These are phyloP conservation scores for Gymnoscopelus microlampas DNA, from an alignment of 2,797 vertebrate species.

Conservation along the genomic window DNA sequence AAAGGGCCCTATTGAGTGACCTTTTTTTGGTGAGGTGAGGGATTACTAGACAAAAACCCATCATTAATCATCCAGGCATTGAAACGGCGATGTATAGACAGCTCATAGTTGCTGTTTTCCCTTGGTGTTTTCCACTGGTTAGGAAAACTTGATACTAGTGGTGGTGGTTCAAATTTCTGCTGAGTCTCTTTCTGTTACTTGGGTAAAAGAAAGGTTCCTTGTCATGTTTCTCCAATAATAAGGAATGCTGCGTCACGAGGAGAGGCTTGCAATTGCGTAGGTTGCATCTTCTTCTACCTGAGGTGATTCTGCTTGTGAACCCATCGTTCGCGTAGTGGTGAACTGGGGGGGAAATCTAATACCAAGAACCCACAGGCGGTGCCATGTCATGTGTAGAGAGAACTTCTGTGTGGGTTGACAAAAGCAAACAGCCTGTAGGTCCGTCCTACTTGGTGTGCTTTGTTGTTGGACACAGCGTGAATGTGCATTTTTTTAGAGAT, in stretches of 20 bases:
- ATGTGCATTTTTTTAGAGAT: slow-evolving; percentile 19
- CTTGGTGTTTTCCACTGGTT: slow-evolving; percentile 42
- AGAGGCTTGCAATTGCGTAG: slow-evolving; percentile 38
- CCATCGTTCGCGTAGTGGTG: slow-evolving; percentile 6
- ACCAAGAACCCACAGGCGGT: slow-evolving; percentile 54
- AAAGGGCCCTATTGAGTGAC: slow-evolving; percentile 56
- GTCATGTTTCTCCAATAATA: slow-evolving; percentile 48
- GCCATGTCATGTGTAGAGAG: slow-evolving; percentile 54
- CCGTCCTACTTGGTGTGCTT: slow-evolving; percentile 43
- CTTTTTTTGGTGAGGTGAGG: slow-evolving; percentile 40
- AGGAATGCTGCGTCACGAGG: slow-evolving; percentile 50
- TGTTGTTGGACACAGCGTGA: slow-evolving; percentile 39
- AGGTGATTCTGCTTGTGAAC: slow-evolving; percentile 47
- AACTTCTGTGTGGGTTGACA: slow-evolving; percentile 39
- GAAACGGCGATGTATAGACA: slow-evolving; percentile 49
- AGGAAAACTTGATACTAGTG: slow-evolving; percentile 57
- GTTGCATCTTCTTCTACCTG: slow-evolving; percentile 48
- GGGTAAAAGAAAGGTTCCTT: slow-evolving; percentile 38
- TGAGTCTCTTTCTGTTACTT: slow-evolving; percentile 49
- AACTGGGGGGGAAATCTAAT: slow-evolving; percentile 61
- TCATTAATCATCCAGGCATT: slow-evolving; percentile 58
- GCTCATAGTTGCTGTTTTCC: slow-evolving; percentile 43
- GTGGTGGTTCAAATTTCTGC: slow-evolving; percentile 60
- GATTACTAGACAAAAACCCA: slow-evolving; percentile 46
- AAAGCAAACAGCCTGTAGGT: slow-evolving; percentile 51